These are phyloP conservation scores for Lissonota sp. DNA, from an alignment of 2,888 invertebrate species.

Conservation along the genomic window DNA sequence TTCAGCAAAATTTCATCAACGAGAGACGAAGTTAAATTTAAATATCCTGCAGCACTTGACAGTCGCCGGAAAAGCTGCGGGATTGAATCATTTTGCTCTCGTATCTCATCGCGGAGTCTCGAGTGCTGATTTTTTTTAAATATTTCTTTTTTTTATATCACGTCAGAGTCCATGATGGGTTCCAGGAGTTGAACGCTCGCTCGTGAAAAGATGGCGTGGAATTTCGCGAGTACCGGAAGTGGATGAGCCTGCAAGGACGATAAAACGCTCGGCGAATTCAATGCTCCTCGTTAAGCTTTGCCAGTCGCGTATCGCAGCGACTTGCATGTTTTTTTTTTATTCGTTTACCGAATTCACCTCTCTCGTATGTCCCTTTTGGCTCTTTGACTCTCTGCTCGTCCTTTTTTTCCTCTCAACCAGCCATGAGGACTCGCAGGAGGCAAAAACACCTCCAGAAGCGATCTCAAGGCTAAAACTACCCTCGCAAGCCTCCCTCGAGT, in stretches of 20 bases:
- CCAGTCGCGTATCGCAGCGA: conserved; percentile 12
- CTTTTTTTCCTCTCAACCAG: conserved; percentile 14
- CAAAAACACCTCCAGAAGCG: conserved; percentile 51
- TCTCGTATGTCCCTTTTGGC: background rate
- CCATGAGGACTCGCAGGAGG: conserved; percentile 19
- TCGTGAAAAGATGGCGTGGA: conserved; percentile 34
- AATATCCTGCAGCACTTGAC: conserved; percentile 53
- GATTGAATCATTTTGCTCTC: conserved; percentile 48
- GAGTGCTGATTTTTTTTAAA: conserved; percentile 35
- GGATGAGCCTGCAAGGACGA: conserved; percentile 47
- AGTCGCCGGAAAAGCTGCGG: conserved; percentile 33
- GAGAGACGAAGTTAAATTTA: conserved; percentile 51
- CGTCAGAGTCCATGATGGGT: conserved; percentile 28
- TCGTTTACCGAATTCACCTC: conserved; percentile 35
- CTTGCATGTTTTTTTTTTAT: conserved; percentile 11
- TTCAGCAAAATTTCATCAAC: conserved; percentile 9
- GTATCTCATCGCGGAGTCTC: conserved; percentile 54
- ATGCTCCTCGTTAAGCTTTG: conserved; percentile 65
- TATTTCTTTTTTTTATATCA: conserved; percentile 33
- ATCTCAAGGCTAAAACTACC: conserved; percentile 31
- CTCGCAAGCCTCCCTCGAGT: conserved; percentile 15
- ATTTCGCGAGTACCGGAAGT: conserved; percentile 24
- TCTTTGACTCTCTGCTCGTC: background rate
- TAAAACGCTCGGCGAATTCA: conserved; percentile 66
- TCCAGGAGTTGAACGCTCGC: conserved; percentile 4